Conservation (phyloP, 2,888 invertebrate species). For the Phlogophora meticulosa region DNA sequence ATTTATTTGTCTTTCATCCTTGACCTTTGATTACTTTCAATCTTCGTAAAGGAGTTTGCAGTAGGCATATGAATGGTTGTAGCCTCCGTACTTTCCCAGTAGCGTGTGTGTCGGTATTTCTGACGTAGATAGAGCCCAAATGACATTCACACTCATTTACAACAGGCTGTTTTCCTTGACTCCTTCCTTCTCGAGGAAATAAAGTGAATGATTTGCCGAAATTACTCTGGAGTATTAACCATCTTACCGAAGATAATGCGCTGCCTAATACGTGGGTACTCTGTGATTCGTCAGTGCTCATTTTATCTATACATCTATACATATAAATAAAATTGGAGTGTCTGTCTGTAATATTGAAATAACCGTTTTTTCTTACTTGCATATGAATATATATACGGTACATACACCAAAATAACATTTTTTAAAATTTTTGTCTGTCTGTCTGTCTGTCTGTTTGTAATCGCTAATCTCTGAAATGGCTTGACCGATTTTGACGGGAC, state of each 20-base stretch:
- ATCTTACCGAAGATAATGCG: neutral
- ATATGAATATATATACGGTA: too few species aligned
- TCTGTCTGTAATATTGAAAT: too few species aligned
- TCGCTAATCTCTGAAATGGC: too few species aligned
- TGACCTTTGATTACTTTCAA: neutral
- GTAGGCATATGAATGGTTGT: neutral
- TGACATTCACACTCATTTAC: neutral
- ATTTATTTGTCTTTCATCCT: neutral
- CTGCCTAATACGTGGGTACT: neutral
- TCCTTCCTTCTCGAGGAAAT: neutral
- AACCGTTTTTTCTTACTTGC: too few species aligned
- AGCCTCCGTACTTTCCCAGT: slow-evolving; percentile 40
- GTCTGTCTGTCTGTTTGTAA: too few species aligned
- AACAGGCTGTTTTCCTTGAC: neutral
- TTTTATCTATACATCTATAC: too few species aligned
- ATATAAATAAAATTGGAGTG: too few species aligned
- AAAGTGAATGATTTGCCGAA: neutral
- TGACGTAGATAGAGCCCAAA: slow-evolving; percentile 10
- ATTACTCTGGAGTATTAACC: too few species aligned
- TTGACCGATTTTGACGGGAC: too few species aligned
- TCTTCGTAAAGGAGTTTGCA: neutral
- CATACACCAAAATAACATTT: too few species aligned
- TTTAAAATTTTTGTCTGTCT: too few species aligned
- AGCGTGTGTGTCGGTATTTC: neutral
- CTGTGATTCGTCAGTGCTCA: neutral